phyloP scores from a whole-genome alignment of 2,797 vertebrate genomes.

The Gymnothorax javanicus region DNA sequence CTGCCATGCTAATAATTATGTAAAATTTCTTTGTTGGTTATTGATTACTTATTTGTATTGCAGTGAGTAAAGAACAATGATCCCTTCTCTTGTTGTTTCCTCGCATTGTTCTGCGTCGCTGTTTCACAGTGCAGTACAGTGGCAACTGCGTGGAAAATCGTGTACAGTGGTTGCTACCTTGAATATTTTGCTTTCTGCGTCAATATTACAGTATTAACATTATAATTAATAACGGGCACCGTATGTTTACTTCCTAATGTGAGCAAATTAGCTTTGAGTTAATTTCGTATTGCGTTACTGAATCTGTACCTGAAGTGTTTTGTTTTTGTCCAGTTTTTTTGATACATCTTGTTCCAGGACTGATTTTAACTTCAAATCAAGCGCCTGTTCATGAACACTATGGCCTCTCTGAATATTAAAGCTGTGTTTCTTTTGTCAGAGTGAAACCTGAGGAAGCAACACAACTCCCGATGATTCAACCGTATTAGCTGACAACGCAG shows the following conservation, averaged over 20 bases:
- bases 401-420: conserved; percentile 7
- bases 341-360: neutral
- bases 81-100: neutral
- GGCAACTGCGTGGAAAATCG: neutral
- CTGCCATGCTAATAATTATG: neutral
- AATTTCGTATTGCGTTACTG: neutral
- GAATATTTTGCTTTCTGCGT: neutral
- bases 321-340: neutral
- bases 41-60: neutral
- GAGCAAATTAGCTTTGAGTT: neutral
- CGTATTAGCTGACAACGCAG: conserved; percentile 58
- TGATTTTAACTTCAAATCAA: neutral
- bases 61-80: neutral
- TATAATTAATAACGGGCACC: neutral
- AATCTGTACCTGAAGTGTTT: neutral
- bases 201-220: neutral
- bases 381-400: neutral
- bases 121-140: neutral
- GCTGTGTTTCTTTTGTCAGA: conserved; percentile 47
- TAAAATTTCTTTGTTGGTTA: conserved; percentile 20
- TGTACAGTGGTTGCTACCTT: neutral
- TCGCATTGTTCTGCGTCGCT: neutral
- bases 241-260: neutral
- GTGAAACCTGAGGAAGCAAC: conserved; percentile 50
- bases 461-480: conserved; percentile 65